A percentile compares a stretch with the other conserved stretches of the same genome.
Evolutionary conservation across 2,797 vertebrate genomes (phyloP).

Genomic region (Sorex maritimensis): DNA sequence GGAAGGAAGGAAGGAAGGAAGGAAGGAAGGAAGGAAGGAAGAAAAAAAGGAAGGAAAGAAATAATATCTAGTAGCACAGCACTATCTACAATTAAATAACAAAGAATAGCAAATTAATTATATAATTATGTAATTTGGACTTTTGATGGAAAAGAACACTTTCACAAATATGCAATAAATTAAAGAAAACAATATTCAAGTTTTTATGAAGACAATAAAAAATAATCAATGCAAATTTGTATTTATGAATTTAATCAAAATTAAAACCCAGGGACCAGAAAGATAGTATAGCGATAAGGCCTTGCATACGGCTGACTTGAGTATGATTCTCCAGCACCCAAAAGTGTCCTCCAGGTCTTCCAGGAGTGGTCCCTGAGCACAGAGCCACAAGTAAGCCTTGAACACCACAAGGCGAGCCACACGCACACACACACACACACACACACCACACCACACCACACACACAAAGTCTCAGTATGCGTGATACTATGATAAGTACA

Average conservation of each 20-base stretch:
- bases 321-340: too few species aligned
- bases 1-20: too few species aligned
- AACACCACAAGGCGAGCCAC: too few species aligned
- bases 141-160: neutral
- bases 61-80: neutral
- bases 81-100: neutral
- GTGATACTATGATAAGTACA: neutral
- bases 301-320: too few species aligned
- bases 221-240: conserved; percentile 14
- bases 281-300: too few species aligned
- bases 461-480: neutral
- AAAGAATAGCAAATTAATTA: neutral
- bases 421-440: too few species aligned
- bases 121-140: too few species aligned
- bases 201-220: neutral
- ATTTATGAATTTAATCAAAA: conserved; percentile 13
- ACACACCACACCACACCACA: too few species aligned
- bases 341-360: too few species aligned
- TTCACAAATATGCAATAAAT: neutral
- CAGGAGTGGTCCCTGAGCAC: too few species aligned
- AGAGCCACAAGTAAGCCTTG: too few species aligned
- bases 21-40: too few species aligned
- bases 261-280: neutral
- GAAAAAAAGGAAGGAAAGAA: neutral
- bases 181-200: neutral